A percentile compares a stretch with the other conserved stretches of the same genome.
Evolutionary conservation across 2,797 vertebrate species (phyloP).

Genomic region (Chrosomus eos): DNA sequence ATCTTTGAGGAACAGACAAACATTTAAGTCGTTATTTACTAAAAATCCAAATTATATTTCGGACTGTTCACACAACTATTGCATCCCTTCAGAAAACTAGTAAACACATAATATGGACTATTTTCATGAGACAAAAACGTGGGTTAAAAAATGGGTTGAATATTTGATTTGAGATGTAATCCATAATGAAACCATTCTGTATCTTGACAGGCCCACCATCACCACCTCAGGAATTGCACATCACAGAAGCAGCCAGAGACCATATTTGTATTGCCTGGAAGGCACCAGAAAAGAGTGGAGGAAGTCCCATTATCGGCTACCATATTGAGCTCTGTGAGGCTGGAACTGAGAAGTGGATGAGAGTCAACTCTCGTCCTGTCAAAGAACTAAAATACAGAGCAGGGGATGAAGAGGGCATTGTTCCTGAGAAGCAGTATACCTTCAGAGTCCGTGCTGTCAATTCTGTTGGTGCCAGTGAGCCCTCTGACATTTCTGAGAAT

Average conservation of each 20-base stretch:
- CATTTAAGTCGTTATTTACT: no score
- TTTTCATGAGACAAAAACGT: neutral
- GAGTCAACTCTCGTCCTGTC: slow-evolving; percentile 95
- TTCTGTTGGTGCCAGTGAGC: slow-evolving; percentile 89
- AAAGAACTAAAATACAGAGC: slow-evolving; percentile 92
- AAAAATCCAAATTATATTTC: no score
- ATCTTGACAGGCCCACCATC: slow-evolving; percentile 85
- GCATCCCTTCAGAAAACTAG: no score
- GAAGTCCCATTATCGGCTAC: slow-evolving; percentile 90
- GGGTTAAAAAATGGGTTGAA: neutral
- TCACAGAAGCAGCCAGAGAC: slow-evolving; percentile 89
- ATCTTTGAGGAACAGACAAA: no score
- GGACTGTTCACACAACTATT: no score
- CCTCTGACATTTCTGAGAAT: slow-evolving; percentile 96
- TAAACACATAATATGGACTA: no score
- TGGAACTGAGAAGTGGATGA: slow-evolving; percentile 98
- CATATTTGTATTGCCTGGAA: slow-evolving; percentile 95
- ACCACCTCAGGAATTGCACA: slow-evolving; percentile 90
- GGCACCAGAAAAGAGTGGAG: slow-evolving; percentile 90
- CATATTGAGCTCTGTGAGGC: slow-evolving; percentile 94
- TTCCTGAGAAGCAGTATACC: slow-evolving; percentile 94
- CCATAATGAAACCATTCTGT: slow-evolving; percentile 2
- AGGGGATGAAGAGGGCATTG: slow-evolving; percentile 87
- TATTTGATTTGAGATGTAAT: neutral
- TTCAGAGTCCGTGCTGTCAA: slow-evolving; percentile 95